Percentiles rank a stretch among this genome's conserved stretches.
These are phyloP conservation scores for Isichthys henryi DNA, from an alignment of 2,113 vertebrate genomes.

Conservation along the genomic window DNA sequence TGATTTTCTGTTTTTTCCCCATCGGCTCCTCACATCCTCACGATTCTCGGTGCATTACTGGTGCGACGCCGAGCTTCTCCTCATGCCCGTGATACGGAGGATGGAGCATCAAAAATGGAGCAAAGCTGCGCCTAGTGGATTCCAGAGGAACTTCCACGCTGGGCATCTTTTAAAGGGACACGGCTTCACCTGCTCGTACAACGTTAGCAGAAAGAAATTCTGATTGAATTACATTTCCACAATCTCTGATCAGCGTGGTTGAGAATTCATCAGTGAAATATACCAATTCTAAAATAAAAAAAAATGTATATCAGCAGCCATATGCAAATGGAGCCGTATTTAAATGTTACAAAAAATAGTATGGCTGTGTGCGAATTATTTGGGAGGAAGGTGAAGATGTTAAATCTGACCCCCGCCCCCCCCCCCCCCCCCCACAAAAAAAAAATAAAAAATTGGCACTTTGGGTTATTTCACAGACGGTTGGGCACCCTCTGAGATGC, in stretches of 20 bases:
- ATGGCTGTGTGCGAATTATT: neutral
- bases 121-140: constrained; percentile 73
- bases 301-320: neutral
- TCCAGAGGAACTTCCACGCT: constrained; percentile 48
- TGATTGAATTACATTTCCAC: neutral
- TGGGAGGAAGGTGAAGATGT: neutral
- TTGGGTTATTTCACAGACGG: constrained; percentile 7
- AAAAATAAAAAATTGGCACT: neutral
- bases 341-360: neutral
- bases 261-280: neutral
- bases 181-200: neutral
- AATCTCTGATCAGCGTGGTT: neutral
- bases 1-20: neutral
- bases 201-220: neutral
- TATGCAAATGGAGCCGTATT: neutral
- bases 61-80: constrained; percentile 67
- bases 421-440: neutral
- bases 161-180: constrained; percentile 43
- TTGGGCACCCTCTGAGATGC: neutral
- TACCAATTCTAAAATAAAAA: neutral
- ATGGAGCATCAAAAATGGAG: constrained; percentile 75
- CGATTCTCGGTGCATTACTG: constrained; percentile 69
- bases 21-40: constrained; percentile 65
- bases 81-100: constrained; percentile 60
- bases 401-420: neutral